Base-by-base conservation (phyloP, 2,888 invertebrate species). In the Caenorhabditis imperialis region DNA sequence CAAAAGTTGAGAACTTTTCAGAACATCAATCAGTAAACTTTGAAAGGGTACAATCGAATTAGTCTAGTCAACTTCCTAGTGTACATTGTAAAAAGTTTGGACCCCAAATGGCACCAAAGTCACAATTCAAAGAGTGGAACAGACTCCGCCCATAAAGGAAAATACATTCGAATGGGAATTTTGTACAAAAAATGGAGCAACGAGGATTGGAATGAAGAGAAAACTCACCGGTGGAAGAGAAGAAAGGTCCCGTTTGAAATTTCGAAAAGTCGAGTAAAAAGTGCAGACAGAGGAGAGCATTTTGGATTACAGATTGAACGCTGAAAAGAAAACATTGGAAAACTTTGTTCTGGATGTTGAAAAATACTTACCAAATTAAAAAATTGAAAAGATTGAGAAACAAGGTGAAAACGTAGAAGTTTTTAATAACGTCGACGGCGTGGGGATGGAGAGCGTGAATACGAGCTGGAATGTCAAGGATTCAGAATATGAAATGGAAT, bases 381-480 rank as follows among this genome's bases (percentile, higher is more conserved):
- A 35, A 47, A 60, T 47, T 23, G 18, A 35, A 51, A 8, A 27
- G 10, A 51, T 50, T 54, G n/a, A 20, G 20, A 16, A 18, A 18
- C 6, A 25, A 30, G n/a, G n/a, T n/a, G n/a, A n/a, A n/a, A n/a
- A n/a, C n/a, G n/a, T n/a, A n/a, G n/a, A n/a, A n/a, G n/a, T 44
- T 20, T 55, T 27, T 69, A 73, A 40, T 61, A 61, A 51, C 76
- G 61, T 51, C 54, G 47, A 30, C 71, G 63, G 20, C 60, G 61
- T 53, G 77, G 77, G 1, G 77, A 77, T 20, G 73, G 77, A 18
- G 69, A 70, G 18, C 77, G 69, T 10, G 77, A 75, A 18, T 70
- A 63, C 0, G 75, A 73, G 38, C 75, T 75, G 50, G 27, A 61
- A 60, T 6, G 22, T n/a, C 25, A 38, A 8, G 3, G 8, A 23